These are phyloP conservation scores for Leucophora obtusa DNA, from an alignment of 2,888 invertebrate genomes.

Conservation along the genomic window DNA sequence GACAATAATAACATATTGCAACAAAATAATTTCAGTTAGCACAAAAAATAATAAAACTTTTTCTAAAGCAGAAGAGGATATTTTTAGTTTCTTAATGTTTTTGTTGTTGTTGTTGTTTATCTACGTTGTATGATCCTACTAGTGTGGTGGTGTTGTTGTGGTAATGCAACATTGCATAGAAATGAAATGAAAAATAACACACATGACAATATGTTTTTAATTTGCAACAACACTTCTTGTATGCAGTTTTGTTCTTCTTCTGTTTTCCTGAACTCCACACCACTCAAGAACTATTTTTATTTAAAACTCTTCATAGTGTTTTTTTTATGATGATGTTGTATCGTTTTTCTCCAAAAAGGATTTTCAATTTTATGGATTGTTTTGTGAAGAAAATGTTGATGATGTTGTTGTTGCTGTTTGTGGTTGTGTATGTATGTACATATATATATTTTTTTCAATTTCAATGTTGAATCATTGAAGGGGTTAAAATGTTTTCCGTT, in stretches of 20 bases:
- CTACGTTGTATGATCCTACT: slow-evolving; percentile 41
- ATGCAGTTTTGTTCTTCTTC: slow-evolving; percentile 11
- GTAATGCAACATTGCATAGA: slow-evolving; percentile 65
- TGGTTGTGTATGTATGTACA: neutral
- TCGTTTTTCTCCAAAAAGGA: slow-evolving; percentile 54
- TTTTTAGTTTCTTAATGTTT: slow-evolving; percentile 54
- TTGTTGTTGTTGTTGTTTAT: slow-evolving; percentile 44
- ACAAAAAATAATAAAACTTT: slow-evolving; percentile 4
- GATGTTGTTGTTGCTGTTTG: slow-evolving; percentile 16
- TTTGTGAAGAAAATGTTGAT: slow-evolving; percentile 41
- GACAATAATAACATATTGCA: slow-evolving; percentile 40
- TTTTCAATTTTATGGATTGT: slow-evolving; percentile 50
- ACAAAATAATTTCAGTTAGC: slow-evolving; percentile 48
- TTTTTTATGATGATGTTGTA: slow-evolving; percentile 17
- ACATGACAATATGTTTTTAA: slow-evolving; percentile 78
- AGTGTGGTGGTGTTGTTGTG: slow-evolving; percentile 39
- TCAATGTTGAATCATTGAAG: slow-evolving; percentile 62
- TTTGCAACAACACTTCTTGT: slow-evolving; percentile 71
- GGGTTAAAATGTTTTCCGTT: slow-evolving; percentile 66
- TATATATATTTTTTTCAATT: neutral
- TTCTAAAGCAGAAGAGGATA: slow-evolving; percentile 41
- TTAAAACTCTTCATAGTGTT: slow-evolving; percentile 50
- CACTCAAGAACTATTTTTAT: slow-evolving; percentile 62
- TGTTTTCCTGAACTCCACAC: slow-evolving; percentile 26
- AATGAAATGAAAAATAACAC: slow-evolving; percentile 61